Evolutionary conservation across 2,888 invertebrate genomes (phyloP), one percentile per base, ranked within the genome.

Genomic region (Drosophila algonquin): DNA sequence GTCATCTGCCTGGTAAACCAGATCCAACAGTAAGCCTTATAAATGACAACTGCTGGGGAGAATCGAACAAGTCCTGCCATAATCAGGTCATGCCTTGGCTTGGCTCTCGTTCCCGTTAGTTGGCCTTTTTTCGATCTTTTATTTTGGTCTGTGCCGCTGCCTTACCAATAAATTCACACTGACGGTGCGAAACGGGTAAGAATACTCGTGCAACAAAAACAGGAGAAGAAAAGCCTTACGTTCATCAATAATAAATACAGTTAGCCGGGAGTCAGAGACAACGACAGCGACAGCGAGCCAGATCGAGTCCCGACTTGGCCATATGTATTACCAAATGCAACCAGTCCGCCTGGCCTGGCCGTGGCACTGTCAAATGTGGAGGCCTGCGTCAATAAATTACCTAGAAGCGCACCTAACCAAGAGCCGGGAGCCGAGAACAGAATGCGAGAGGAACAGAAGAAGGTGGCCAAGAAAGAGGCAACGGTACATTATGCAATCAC

Each of bases 401-500:
- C 74, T 71, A 78, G 85, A 79, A 88, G 77, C 73, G 78, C 80
- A 69, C 76, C 77, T 79, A 80, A 78, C 75, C 40, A n/a, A 40
- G 70, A 59, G 57, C 48, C 62, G 9, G 53, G 45, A 52, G 61
- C 52, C 64, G 57, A 48, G 70, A 70, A 47, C 60, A 57, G 47
- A 64, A 54, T 62, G 59, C 45, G 67, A 53, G 55, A 54, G 35
- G 55, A 24, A 24, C 24, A 24, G 24, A 63, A 58, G 67, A 77
- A 40, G 40, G 40, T 40, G 57, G 73, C 51, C 69, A 79, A 62
- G 62, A 65, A 58, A 27, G 57, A 69, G 73, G 67, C 73, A 90
- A 90, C 90, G 90, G 91, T 83, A 89, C 80, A 88, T 91, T 89
- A 90, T 91, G 89, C 85, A 90, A 90, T 89, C 89, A 83, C 89